Base-by-base conservation (phyloP, 1,140 invertebrate genomes). In the Solenopsis invicta region DNA sequence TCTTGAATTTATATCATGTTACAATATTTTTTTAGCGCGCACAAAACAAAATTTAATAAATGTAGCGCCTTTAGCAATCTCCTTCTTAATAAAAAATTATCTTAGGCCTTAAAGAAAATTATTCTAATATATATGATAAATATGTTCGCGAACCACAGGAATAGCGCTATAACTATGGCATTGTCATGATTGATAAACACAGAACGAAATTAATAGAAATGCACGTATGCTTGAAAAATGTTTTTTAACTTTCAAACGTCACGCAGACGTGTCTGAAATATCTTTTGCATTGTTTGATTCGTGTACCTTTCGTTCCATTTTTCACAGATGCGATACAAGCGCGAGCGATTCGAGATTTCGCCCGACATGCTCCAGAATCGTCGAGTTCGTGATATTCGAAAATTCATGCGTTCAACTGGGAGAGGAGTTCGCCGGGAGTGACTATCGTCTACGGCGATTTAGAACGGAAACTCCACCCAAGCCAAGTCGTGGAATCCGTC, bases 391-490 rank as follows among this genome's bases (percentile, higher is more conserved):
- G 52, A 72, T 82, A 61, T 74, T 59, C 54, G 69, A 75, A 75
- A 62, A 84, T 84, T 84, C 80, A 74, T 84, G 69, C 64, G 21
- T 71, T 56, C 29, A 10, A 10, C n/a, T 29, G 80, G 4, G 24
- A 74, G 41, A n/a, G 45, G n/a, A 69, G 24, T 74, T 61, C 4
- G 50, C 52, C 16, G 52, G 18, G 24, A 50, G 29, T 13, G 69
- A 75, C 80, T 61, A 50, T 62, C 54, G 41, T 75, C 69, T 74
- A 71, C 37, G 45, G 24, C 69, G 54, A 84, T 74, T 61, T 75
- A 48, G 80, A 62, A 61, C 80, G 41, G 80, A 82, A 82, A 82
- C 69, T 74, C 69, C 69, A 74, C 24, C 45, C 69, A 59, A 82
- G 80, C 37, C 80, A n/a, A 56, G 52, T 56, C 50, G 45, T 3